Base-by-base conservation (phyloP, 2,797 vertebrate species). In the Acrossocheilus wenchowensis region DNA sequence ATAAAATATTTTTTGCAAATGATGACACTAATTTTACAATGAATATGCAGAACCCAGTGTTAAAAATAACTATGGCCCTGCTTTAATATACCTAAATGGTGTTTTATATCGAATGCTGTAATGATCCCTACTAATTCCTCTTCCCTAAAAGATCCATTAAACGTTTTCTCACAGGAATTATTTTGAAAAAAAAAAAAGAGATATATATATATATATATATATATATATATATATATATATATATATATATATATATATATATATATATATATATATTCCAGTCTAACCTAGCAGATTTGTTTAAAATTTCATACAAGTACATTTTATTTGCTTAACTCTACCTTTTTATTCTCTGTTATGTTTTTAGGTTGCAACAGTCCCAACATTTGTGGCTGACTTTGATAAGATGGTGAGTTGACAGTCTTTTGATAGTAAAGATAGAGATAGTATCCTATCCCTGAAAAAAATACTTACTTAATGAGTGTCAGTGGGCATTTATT, bases 401-500 rank as follows among this genome's bases (percentile, higher is more conserved):
- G 93, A 95, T 88, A 90, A 94, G 30, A 92, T 94, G 94, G 95
- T 96, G 85, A 95, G 95, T 93, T 88, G 52, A 57, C 11, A 52
- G 34, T 50, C 21, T 60, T 79, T 78, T 30, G 10, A 15, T 43
- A 34, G 48, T 34, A 3, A 85, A 10, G 2, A 50, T 43, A 43
- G 66, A 26, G 4, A 43, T 6, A 77, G 17, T n/a, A 69, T 43
- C 3, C 23, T n/a, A 69, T 43, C 3, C 10, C 17, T 43, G 34
- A 54, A 78, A 84, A 41, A 11, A 14, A 6, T 2, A 45, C 8
- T 52, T 30, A 68, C 21, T 68, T 41, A 39, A 19, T 78, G 45
- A 23, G 15, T 19, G n/a, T 78, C 14, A 78, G 1, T 75, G 12
- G 15, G 2, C 12, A 57, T 54, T 8, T 14, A 69, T 81, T 17